Base-by-base conservation (phyloP, 2,113 vertebrate genomes). In the Pyrgilauda ruficollis region DNA sequence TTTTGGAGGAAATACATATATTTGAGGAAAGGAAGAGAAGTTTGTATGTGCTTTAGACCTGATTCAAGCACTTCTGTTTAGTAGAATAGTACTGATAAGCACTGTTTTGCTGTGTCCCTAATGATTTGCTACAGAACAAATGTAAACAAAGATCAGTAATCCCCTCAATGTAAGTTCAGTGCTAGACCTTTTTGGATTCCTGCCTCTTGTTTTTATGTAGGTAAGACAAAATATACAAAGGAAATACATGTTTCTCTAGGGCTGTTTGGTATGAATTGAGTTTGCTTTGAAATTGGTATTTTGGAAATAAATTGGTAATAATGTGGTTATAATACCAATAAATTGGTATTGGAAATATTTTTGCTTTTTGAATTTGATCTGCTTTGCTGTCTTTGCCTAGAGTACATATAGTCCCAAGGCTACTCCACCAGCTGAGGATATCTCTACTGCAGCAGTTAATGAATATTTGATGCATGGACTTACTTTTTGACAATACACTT, bases 61-160 rank as follows among this genome's bases (percentile, higher is more conserved):
- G 67, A 73, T 94, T 92, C 47, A 73, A 90, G 52, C 58, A 52
- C 41, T n/a, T 89, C 80, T 56, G 9, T 62, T 74, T 33, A 72
- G 52, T 82, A 13, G 18, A 46, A 49, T 28, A 53, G 49, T 72
- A 47, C 41, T 41, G 66, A 88, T 87, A 89, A 85, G 61, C 50
- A 43, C 72, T 75, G 14, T 86, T 96, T 91, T 89, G 50, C 67
- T 78, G 30, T 78, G 66, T 62, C 35, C 27, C 33, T 82, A 53
- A 49, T 74, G 82, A 90, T 86, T 76, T 94, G 31, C 77, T 56
- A 62, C 63, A 87, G 91, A 91, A 89, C 59, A 91, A 93, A 84
- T 90, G 30, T 95, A 95, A 97, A 96, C 78, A 94, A 95, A 94
- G 92, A 91, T 96, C 46, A n/a, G 24, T 87, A 95, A 97, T 92